Base-by-base conservation (phyloP, 2,888 invertebrate genomes). In the Harpagoxenus sublaevis region DNA sequence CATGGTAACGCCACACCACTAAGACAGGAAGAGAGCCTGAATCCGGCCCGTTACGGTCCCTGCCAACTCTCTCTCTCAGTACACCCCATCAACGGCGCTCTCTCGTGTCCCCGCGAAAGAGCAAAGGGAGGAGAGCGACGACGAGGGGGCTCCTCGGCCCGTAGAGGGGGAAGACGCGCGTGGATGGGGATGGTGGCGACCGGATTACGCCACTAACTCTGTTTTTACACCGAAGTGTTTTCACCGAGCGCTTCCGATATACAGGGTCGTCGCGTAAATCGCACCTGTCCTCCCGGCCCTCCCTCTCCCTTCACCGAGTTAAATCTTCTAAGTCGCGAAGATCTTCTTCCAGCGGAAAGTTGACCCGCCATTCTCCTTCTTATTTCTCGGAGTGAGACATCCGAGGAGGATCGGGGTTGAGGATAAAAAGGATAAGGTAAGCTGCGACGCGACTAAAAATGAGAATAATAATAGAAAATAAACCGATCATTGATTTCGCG, bases 1-100 rank as follows among this genome's bases (percentile, higher is more conserved):
- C 93, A 94, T 94, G 93, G 94, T 92, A 93, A 94, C 94, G 91
- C 94, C 92, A 90, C 92, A 93, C 93, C 92, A 92, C 92, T 92
- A 93, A 93, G 93, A 93, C 93, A 93, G 90, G 88, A 92, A 91
- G 90, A 92, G 90, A 92, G 90, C 89, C 86, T 83, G 88, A 90
- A 92, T 92, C 89, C 90, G 87, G 87, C 85, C 88, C 84, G 88
- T 85, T 85, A 87, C 90, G 74, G 89, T 79, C 84, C 87, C 88
- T 81, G 78, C 84, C 86, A 85, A 28, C 87, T 85, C 77, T 75
- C 71, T 53, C 53, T n/a, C n/a, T 35, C 77, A 45, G 70, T 74
- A 71, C 84, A 78, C 87, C 86, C 87, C 82, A 84, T 87, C 88
- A 83, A 86, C 89, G 90, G 87, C 86, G 84, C 84, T 85, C 88